phyloP scores from a whole-genome alignment of 2,113 vertebrate genomes.

The Eubucco bourcierii region DNA sequence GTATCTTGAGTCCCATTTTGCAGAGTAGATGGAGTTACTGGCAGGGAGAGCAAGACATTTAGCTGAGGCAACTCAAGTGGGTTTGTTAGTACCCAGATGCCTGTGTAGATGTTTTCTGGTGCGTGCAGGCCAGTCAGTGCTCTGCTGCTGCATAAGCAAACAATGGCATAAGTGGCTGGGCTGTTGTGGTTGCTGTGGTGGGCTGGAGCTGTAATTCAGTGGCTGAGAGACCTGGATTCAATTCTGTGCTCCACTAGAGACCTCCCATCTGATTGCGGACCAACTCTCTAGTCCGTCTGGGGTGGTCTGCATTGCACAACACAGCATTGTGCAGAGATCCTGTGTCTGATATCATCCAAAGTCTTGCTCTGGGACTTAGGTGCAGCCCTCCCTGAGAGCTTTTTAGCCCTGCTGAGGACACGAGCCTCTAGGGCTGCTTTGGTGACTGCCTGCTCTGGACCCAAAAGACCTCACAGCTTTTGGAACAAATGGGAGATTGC shows the following conservation, averaged over 20 bases:
- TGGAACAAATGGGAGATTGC: not conserved
- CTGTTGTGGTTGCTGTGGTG: not conserved
- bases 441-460: not conserved
- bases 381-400: not conserved
- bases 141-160: not conserved
- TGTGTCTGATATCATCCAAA: not conserved
- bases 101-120: not conserved
- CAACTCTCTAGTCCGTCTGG: not conserved
- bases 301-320: not conserved
- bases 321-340: not conserved
- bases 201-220: not conserved
- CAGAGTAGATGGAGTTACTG: not conserved
- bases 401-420: not conserved
- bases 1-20: not conserved
- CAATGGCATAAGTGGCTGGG: not conserved
- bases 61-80: not conserved
- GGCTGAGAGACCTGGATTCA: not conserved
- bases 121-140: not conserved
- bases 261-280: not conserved
- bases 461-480: not conserved
- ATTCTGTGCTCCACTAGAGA: not conserved
- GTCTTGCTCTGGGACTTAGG: not conserved
- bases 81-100: not conserved
- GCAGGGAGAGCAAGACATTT: not conserved
- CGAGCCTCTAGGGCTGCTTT: rapidly evolving